A percentile compares a stretch with the other conserved stretches of the same genome.
phyloP scores from a whole-genome alignment of 2,113 vertebrate genomes.

The Notechis scutatus region DNA sequence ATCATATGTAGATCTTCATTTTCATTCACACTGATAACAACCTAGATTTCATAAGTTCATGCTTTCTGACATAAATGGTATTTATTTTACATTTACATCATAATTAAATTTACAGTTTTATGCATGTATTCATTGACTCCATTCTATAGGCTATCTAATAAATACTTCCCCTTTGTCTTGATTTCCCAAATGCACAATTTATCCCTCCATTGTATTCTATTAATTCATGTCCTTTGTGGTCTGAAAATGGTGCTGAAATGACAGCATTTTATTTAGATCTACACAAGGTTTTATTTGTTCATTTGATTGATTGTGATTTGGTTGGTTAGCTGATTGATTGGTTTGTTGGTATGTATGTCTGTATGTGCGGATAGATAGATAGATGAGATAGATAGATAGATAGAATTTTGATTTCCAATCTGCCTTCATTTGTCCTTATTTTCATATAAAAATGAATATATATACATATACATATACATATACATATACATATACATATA shows the following conservation, averaged over 20 bases:
- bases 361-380: too few species aligned
- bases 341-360: too few species aligned
- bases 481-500: too few species aligned
- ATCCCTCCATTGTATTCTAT: background rate
- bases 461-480: too few species aligned
- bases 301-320: background rate
- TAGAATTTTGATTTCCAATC: too few species aligned
- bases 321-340: background rate
- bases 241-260: background rate
- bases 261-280: background rate
- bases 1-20: background rate
- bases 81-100: background rate
- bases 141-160: background rate
- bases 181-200: background rate
- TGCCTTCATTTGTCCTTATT: too few species aligned
- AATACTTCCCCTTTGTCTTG: background rate
- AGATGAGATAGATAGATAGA: too few species aligned
- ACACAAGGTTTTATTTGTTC: background rate
- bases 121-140: background rate
- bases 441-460: too few species aligned
- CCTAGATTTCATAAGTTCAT: background rate
- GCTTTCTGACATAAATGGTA: background rate
- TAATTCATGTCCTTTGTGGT: background rate
- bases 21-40: background rate
- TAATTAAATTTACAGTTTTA: background rate